These are phyloP conservation scores for Lytechinus pictus DNA, from an alignment of 35 echinoderm and acorn worm genomes.

Conservation along the genomic window DNA sequence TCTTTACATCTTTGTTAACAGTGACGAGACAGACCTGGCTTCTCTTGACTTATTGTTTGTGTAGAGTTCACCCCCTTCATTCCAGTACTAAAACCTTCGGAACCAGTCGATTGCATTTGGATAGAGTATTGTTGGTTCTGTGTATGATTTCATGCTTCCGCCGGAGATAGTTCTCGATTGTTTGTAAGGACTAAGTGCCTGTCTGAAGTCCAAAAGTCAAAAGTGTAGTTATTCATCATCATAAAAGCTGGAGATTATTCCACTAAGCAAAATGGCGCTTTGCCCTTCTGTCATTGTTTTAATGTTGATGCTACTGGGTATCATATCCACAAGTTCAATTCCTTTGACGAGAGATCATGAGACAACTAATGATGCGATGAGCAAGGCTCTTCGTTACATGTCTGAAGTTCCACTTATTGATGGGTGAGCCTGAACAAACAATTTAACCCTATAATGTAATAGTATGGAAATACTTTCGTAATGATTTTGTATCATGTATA, in stretches of 20 bases:
- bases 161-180: too few species aligned
- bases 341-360: background rate
- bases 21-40: too few species aligned
- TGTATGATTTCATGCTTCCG: too few species aligned
- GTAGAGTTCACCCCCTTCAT: too few species aligned
- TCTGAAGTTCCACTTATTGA: constrained; percentile 62
- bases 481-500: background rate
- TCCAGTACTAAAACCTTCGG: too few species aligned
- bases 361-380: background rate
- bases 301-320: background rate
- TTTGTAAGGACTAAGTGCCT: background rate
- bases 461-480: background rate
- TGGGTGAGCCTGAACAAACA: constrained; percentile 37
- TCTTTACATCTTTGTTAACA: too few species aligned
- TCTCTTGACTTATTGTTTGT: too few species aligned
- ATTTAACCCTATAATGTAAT: background rate
- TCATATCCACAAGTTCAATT: background rate
- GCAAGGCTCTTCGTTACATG: constrained; percentile 40
- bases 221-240: background rate
- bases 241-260: background rate
- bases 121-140: too few species aligned
- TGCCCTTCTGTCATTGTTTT: background rate
- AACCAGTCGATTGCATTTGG: too few species aligned
- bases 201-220: background rate
- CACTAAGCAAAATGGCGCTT: background rate